These are phyloP conservation scores for Acromyrmex echinatior DNA, from an alignment of 1,140 invertebrate species.

Conservation along the genomic window DNA sequence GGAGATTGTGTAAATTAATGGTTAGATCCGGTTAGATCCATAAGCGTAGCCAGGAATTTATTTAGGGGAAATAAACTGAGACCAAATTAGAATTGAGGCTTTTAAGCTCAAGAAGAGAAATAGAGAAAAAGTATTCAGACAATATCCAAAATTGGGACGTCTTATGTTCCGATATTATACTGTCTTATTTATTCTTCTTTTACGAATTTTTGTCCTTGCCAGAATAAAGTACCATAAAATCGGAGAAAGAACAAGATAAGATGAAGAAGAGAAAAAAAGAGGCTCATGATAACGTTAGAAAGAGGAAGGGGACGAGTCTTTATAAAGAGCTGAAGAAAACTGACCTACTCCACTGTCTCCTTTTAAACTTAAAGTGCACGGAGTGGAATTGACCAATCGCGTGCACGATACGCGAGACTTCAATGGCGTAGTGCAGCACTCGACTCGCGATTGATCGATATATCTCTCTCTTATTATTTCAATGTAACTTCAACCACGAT, in stretches of 20 bases:
- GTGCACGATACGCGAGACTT: background rate
- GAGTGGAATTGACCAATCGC: background rate
- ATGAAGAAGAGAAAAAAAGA: background rate
- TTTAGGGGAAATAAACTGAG: no score
- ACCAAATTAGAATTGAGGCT: no score
- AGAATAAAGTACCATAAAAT: background rate
- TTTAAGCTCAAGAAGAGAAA: background rate
- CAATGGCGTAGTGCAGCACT: background rate
- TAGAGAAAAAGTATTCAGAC: background rate
- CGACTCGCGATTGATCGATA: background rate
- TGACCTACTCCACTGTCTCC: background rate
- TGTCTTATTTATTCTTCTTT: background rate
- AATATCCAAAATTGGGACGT: no score
- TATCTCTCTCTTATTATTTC: background rate
- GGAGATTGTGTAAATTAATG: slow-evolving; percentile 1
- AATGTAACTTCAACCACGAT: background rate
- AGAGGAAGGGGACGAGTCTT: background rate
- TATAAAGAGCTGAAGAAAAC: background rate
- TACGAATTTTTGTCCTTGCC: background rate
- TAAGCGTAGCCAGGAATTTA: no score
- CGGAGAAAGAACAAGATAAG: background rate
- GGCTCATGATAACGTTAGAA: background rate
- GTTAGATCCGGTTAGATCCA: background rate
- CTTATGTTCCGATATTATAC: no score
- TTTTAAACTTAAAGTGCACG: background rate